Evolutionary conservation across 2,797 vertebrate species (phyloP).

Genomic region (Peromyscus melanophrys): DNA sequence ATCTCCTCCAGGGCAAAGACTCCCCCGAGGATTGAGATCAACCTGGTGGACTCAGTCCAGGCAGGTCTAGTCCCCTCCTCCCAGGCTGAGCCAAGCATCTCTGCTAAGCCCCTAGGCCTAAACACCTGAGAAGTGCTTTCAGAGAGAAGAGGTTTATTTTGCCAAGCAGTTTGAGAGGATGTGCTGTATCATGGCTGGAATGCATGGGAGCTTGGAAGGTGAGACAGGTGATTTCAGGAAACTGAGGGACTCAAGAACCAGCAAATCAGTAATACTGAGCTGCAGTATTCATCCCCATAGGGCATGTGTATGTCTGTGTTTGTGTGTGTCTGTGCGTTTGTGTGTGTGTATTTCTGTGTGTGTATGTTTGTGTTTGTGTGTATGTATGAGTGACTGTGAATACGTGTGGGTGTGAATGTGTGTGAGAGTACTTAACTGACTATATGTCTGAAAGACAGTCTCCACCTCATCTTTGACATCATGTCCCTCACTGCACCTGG

Average conservation of each 20-base stretch:
- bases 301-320: neutral
- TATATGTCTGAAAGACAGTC: neutral
- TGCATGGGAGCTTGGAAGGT: neutral
- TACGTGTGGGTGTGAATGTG: too few relatives aligned
- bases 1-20: too few relatives aligned
- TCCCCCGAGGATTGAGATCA: too few relatives aligned
- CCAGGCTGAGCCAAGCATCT: too few relatives aligned
- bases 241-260: too few relatives aligned
- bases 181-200: neutral
- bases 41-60: too few relatives aligned
- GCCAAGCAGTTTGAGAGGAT: neutral
- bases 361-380: neutral
- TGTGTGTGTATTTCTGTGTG: too few relatives aligned
- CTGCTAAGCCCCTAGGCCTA: too few relatives aligned
- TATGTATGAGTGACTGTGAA: too few relatives aligned
- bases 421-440: neutral
- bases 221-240: neutral
- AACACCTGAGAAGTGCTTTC: neutral
- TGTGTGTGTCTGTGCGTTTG: neutral
- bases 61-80: too few relatives aligned
- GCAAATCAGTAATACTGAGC: neutral
- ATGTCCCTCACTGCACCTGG: neutral
- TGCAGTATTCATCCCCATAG: neutral
- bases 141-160: neutral
- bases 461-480: neutral